A percentile compares a stretch with the other conserved stretches of the same genome.
These are phyloP conservation scores for Ophion slaviceki DNA, from an alignment of 2,888 invertebrate genomes.

Conservation along the genomic window DNA sequence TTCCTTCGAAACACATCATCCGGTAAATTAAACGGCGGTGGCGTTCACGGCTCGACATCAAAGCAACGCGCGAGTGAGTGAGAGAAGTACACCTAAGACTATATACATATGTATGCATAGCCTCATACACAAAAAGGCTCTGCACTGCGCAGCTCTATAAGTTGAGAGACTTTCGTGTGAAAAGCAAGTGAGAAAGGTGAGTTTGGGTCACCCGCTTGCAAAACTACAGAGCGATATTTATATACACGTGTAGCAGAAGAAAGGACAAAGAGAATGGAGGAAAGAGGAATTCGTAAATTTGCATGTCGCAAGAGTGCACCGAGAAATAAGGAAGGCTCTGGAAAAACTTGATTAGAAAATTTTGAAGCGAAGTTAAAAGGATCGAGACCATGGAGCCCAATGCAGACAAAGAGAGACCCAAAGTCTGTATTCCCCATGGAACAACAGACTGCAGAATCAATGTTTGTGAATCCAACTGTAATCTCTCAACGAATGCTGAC, in stretches of 20 bases:
- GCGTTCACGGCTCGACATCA: constrained; percentile 79
- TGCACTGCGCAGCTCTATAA: constrained; percentile 46
- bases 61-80: constrained; percentile 71
- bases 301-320: constrained; percentile 65
- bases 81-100: constrained; percentile 50
- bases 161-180: constrained; percentile 49
- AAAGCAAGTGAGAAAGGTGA: constrained; percentile 66
- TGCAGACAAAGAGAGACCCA: constrained; percentile 41
- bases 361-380: constrained; percentile 79
- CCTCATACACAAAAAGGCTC: constrained; percentile 18
- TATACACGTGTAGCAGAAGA: constrained; percentile 47
- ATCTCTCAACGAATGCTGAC: no score
- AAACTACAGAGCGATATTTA: constrained; percentile 51
- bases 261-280: constrained; percentile 47
- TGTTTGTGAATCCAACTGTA: no score
- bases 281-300: constrained; percentile 77
- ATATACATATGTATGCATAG: constrained; percentile 38
- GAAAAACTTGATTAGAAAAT: constrained; percentile 82
- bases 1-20: constrained; percentile 79
- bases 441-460: no score
- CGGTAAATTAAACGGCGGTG: constrained; percentile 81
- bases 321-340: constrained; percentile 58
- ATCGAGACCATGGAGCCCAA: constrained; percentile 66
- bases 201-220: constrained; percentile 54
- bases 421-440: constrained; percentile 52